Conservation (phyloP, 92 coral and sea anemone species). For the Phenganax stokvisi region DNA sequence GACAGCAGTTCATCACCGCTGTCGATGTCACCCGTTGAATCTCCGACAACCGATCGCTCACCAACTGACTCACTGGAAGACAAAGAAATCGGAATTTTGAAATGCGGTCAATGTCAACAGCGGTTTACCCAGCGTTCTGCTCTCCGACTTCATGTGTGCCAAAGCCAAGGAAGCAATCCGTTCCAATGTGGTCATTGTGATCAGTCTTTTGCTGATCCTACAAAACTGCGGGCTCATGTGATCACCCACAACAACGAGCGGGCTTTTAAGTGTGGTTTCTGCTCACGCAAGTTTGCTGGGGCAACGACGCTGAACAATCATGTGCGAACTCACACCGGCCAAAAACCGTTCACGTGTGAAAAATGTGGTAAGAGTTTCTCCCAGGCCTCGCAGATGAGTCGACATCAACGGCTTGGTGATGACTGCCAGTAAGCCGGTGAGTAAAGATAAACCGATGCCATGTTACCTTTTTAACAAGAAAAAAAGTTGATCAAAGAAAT, state of each 20-base stretch:
- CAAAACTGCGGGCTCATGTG: conserved; percentile 80
- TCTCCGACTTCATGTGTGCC: conserved; percentile 76
- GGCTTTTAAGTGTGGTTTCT: conserved; percentile 96
- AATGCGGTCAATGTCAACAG: conserved; percentile 84
- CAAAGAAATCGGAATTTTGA: conserved; percentile 64
- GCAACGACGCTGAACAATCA: conserved; percentile 94
- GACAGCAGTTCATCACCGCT: conserved; percentile 30
- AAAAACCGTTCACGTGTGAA: conserved; percentile 72
- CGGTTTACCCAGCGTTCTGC: conserved; percentile 68
- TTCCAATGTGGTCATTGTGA: conserved; percentile 93
- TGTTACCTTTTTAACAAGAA: no score
- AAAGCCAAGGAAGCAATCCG: conserved; percentile 62
- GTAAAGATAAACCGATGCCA: no score
- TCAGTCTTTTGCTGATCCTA: conserved; percentile 67
- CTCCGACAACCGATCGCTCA: conserved; percentile 30
- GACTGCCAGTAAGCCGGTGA: conserved; percentile 38
- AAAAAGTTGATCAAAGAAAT: no score
- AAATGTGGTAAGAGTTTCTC: conserved; percentile 80
- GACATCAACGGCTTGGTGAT: conserved; percentile 61
- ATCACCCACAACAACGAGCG: conserved; percentile 73
- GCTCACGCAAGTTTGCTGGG: conserved; percentile 95
- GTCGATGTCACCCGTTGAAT: conserved; percentile 34
- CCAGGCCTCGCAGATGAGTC: conserved; percentile 79
- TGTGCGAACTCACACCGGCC: conserved; percentile 92
- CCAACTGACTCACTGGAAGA: conserved; percentile 42